A percentile compares a stretch with the other conserved stretches of the same genome.
Evolutionary conservation across 2,888 invertebrate genomes (phyloP).

Genomic region (Latheticus oryzae): DNA sequence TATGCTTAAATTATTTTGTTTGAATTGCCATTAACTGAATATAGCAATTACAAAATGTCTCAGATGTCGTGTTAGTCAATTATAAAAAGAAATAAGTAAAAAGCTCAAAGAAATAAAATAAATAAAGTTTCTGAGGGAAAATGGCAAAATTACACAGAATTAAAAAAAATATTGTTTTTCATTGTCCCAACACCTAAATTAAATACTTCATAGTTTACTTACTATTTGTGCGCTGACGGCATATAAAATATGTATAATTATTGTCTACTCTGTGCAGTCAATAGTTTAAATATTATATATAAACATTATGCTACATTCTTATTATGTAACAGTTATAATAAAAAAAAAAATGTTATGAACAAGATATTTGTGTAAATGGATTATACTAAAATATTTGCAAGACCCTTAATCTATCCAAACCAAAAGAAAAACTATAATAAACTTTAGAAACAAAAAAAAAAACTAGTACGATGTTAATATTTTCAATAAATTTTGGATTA

Average conservation of each 20-base stretch:
- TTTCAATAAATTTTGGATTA: constrained; percentile 53
- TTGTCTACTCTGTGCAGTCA: constrained; percentile 65
- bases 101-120: constrained; percentile 56
- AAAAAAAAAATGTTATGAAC: constrained; percentile 58
- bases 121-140: constrained; percentile 53
- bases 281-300: constrained; percentile 54
- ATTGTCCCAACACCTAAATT: constrained; percentile 60
- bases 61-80: constrained; percentile 25
- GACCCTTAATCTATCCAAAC: constrained; percentile 62
- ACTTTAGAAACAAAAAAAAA: constrained; percentile 50
- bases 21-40: constrained; percentile 28
- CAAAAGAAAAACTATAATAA: constrained; percentile 50
- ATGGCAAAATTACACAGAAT: constrained; percentile 47
- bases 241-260: constrained; percentile 50
- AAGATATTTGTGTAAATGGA: constrained; percentile 51
- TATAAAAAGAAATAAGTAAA: constrained; percentile 44
- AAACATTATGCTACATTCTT: constrained; percentile 52
- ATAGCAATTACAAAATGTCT: constrained; percentile 27
- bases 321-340: constrained; percentile 48
- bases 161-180: constrained; percentile 55
- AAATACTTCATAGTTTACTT: constrained; percentile 52
- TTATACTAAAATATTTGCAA: constrained; percentile 61
- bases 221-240: constrained; percentile 51
- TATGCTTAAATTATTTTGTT: constrained; percentile 21
- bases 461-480: constrained; percentile 57